Base-by-base conservation (phyloP, 2,113 vertebrate genomes). In the Hemiprocne comata region DNA sequence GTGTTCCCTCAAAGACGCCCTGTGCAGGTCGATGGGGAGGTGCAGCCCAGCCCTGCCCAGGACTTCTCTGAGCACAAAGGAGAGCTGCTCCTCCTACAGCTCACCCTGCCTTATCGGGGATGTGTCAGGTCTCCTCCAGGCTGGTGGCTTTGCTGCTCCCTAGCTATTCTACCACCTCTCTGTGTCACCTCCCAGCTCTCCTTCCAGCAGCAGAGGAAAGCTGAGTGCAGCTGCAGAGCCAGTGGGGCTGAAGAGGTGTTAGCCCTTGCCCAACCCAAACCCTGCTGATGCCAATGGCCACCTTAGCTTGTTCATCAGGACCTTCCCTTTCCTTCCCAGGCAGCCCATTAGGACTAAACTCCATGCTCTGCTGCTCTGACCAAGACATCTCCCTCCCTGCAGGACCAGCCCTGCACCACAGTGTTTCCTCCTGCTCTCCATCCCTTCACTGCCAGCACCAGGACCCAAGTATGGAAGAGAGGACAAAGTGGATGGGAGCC, bases 1-100 rank as follows among this genome's bases (percentile, higher is more conserved):
- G 21, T 5, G 24, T 34, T 58, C 4, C 28, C n/a, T 73, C 3
- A 1, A 2, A 73, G 71, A 70, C 26, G 36, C 12, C n/a, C 44
- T 0, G 0, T 44, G 62, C 21, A 62, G 82, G 75, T 69, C 0
- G 0, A 40, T 24, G 33, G 23, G 54, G 51, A 81, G 57, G 7
- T 76, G 31, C 38, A 86, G 62, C 34, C 50, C 69, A 50, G 54
- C n/a, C 44, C 24, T 53, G 48, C n/a, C 11, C 1, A 0, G 50
- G 44, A 31, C 50, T 69, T 78, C 33, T 89, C 74, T 57, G 58
- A 85, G 75, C 34, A 85, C 71, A 95, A 81, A 85, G 46, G 66
- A 85, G 64, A 82, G 33, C 26, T 75, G 44, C 15, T 60, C 0
- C 14, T 83, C 29, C 67, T 1, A 1, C 77, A 74, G 61, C 65